Base-by-base conservation (phyloP, 1,140 invertebrate genomes). In the Asbolus verrucosus region DNA sequence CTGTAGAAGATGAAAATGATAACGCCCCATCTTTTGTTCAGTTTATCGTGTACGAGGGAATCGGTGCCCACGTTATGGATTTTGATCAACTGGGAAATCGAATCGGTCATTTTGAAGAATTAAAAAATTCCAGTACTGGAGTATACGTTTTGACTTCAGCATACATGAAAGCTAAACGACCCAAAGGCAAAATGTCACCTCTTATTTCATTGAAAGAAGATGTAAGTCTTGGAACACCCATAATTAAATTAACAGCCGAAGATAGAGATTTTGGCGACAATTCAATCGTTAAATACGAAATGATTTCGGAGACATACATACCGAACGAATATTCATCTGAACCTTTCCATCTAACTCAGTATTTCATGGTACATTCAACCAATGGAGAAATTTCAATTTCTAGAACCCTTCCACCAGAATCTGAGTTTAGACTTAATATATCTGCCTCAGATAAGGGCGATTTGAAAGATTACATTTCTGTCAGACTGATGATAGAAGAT, bases 1-100 rank as follows among this genome's bases (percentile, higher is more conserved):
- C 82, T 0, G 82, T 96, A 8, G 82, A 87, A 3, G 94, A 97
- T 81, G 88, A 90, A 67, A 97, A 97, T 78, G 94, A 97, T 79
- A 94, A 95, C 82, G 73, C 85, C 0, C 94, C 94, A 0, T 84
- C 85, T 43, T 90, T 89, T 70, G 85, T 84, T 67, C 87, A 90
- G 73, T 87, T 91, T 76, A 84, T 87, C 13, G 85, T 91, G 33
- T 87, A 87, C 1, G 82, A 88, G 5, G 86, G 88, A 62, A 86
- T 89, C 75, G 88, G 85, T 0, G 82, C 91, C 33, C 88, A 88
- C 31, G 85, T 91, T n/a, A 77, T 88, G 2, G 85, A 89, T 76
- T 81, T 84, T 31, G 85, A 86, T 31, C 80, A 80, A 19, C 83
- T 85, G 18, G 84, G 81, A 6, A 78, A 79, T 21, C 72, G 79